Evolutionary conservation across 2,113 vertebrate species (phyloP).

Genomic region (Chionomys nivalis): DNA sequence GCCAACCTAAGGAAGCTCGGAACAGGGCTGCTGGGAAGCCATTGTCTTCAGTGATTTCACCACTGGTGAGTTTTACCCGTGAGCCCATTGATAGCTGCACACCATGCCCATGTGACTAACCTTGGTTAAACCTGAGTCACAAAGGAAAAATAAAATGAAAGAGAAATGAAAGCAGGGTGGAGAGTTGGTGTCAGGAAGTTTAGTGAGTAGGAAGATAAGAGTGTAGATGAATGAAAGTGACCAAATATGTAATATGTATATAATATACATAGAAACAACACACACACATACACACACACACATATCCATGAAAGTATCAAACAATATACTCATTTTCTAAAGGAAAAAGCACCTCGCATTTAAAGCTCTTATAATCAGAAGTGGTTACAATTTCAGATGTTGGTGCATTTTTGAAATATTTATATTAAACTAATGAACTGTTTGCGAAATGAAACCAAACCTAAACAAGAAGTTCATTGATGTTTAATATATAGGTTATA

Average conservation of each 20-base stretch:
- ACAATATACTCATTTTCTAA: neutral
- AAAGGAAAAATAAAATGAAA: neutral
- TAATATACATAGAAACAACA: neutral
- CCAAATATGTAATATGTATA: neutral
- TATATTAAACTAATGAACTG: neutral
- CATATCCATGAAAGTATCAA: neutral
- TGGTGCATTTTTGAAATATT: neutral
- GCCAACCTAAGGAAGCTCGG: neutral
- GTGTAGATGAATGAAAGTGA: neutral
- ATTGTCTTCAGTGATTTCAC: neutral
- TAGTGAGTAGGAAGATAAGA: neutral
- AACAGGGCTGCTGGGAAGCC: neutral
- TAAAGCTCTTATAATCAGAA: neutral
- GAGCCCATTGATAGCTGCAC: neutral
- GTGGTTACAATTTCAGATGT: neutral
- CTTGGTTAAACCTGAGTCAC: neutral
- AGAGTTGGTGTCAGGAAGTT: neutral
- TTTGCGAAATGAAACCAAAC: neutral
- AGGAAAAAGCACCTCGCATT: neutral
- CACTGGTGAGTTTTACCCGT: neutral
- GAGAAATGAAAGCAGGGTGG: neutral
- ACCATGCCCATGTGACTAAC: too few relatives aligned
- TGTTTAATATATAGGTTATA: neutral
- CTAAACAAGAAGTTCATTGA: neutral
- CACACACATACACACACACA: too few relatives aligned